Conservation (phyloP, 37 sponge, comb jelly and placozoan genomes). For the Geodia barretti region DNA sequence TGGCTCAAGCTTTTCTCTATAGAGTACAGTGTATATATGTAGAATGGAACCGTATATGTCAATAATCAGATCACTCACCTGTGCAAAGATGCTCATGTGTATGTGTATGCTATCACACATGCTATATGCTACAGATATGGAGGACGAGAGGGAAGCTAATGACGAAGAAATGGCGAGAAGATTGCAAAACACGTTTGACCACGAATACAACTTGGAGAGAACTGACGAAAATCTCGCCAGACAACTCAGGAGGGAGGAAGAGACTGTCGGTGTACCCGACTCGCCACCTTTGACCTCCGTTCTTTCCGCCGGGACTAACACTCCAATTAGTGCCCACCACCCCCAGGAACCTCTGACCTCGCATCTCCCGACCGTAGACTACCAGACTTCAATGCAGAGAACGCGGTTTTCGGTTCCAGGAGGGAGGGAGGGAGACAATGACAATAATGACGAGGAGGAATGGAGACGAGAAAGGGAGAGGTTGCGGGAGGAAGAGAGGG, state of each 20-base stretch:
- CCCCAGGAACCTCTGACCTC: no score
- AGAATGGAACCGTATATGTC: not conserved
- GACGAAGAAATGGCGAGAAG: conserved; percentile 25
- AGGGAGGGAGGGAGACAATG: not conserved
- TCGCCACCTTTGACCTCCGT: not conserved
- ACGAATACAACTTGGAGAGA: not conserved
- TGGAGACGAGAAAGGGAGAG: not conserved
- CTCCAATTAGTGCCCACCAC: not conserved
- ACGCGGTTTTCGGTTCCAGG: not conserved
- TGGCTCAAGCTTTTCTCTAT: no score
- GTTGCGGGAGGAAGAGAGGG: not conserved
- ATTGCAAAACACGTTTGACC: conserved; percentile 6
- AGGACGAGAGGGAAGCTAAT: not conserved
- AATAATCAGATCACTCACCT: no score
- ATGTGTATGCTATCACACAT: not conserved
- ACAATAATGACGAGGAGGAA: not conserved
- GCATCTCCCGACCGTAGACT: no score
- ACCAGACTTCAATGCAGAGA: no score
- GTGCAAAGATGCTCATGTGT: no score
- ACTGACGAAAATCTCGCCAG: conserved; percentile 2
- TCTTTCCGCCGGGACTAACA: no score
- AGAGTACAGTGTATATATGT: no score
- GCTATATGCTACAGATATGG: not conserved
- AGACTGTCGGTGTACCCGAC: not conserved
- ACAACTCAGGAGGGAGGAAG: conserved; percentile 7